Conservation (phyloP, 2,888 invertebrate species). For the Phaonia tiefii region DNA sequence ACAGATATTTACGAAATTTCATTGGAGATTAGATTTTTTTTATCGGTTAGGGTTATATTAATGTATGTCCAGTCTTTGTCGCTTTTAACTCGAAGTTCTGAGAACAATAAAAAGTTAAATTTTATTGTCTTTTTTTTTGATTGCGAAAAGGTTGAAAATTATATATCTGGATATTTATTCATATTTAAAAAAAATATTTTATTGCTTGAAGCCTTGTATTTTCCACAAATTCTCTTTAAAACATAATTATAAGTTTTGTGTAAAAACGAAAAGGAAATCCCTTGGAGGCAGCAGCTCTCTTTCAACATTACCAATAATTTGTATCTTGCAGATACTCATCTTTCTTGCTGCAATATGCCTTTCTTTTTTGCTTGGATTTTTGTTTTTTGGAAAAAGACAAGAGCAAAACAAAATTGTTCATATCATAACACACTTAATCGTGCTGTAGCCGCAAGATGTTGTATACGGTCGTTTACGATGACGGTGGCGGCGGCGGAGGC, state of each 20-base stretch:
- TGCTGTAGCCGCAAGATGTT: conserved; percentile 45
- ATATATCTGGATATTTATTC: too few relatives aligned
- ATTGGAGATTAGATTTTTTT: too few relatives aligned
- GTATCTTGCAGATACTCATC: conserved; percentile 28
- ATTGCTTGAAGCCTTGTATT: too few relatives aligned
- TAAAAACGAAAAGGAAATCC: conserved; percentile 1
- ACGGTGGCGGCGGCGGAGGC: not conserved
- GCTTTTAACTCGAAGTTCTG: too few relatives aligned
- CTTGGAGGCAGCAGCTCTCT: conserved; percentile 12
- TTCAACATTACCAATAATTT: conserved; percentile 12
- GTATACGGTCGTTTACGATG: not conserved
- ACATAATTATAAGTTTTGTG: not conserved
- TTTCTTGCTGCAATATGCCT: not conserved
- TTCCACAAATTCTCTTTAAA: too few relatives aligned
- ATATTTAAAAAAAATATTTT: too few relatives aligned
- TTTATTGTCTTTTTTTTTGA: too few relatives aligned
- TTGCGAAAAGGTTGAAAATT: too few relatives aligned
- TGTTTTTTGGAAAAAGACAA: not conserved
- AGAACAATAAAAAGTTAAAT: too few relatives aligned
- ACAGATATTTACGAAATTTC: too few relatives aligned
- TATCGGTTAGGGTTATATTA: too few relatives aligned
- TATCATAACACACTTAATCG: conserved; percentile 39
- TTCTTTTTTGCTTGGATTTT: not conserved
- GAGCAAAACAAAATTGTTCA: conserved; percentile 24
- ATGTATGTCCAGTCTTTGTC: too few relatives aligned